Evolutionary conservation across 1,140 invertebrate species (phyloP), one percentile per base, ranked within the genome.

Genomic region (Araneus ventricosus): DNA sequence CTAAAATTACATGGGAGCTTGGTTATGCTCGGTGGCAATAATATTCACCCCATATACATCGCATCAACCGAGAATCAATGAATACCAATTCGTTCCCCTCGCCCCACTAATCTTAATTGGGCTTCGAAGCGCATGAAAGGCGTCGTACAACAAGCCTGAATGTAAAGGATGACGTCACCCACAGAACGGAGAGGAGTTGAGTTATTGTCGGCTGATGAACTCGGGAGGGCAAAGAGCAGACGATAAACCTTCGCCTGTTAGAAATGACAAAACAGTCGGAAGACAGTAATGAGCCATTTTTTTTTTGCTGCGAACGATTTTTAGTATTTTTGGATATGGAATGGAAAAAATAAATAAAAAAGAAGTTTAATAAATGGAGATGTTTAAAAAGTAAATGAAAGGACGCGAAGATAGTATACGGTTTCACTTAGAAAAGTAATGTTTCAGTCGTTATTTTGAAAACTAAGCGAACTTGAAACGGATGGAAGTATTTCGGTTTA

Each of bases 101-200:
- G 37, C 59, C 82, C 34, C 59, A 61, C 34, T 37, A 63, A 45
- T 63, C 59, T 63, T 87, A 63, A 87, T 87, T 87, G 85, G 52
- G 85, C 59, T 37, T 24, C 34, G 85, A 87, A 87, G 85, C 85
- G 57, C 59, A 87, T 63, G n/a, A 87, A 87, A 27, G 41, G 27
- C 5, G 22, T 34, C 41, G 17, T 52, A 52, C 80, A 52, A 84
- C 41, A 24, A n/a, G n/a, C 39, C 39, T 27, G 80, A 84, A n/a
- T 24, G 80, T 39, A 10, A n/a, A 22, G 41, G 39, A 84, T 84
- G 80, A 84, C 80, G 80, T 84, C 80, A 84, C n/a, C 2, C n/a
- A 45, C 80, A 41, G 10, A 41, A 41, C 41, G 22, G 80, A 84
- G 80, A n/a, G 20, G 39, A 84, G 80, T 41, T 84, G 39, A 52